A percentile compares a stretch with the other conserved stretches of the same genome.
These are phyloP conservation scores for Hemibagrus guttatus DNA, from an alignment of 2,797 vertebrate species.

Conservation along the genomic window DNA sequence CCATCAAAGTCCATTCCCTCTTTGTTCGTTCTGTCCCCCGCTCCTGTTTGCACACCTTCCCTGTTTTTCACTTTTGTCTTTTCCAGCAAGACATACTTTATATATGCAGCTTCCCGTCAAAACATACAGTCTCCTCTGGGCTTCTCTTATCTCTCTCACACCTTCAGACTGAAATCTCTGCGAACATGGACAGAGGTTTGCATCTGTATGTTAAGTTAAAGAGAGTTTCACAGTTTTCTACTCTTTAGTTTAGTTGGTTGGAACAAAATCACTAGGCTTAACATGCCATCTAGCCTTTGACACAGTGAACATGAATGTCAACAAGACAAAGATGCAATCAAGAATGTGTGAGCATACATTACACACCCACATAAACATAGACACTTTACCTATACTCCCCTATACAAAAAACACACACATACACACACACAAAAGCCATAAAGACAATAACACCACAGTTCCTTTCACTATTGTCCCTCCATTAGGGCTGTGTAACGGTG, in stretches of 20 bases:
- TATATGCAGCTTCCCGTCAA: conserved; percentile 1
- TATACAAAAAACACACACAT: conserved; percentile 15
- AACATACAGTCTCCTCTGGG: conserved; percentile 25
- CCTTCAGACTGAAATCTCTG: conserved; percentile 23
- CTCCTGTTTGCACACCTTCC: conserved; percentile 21
- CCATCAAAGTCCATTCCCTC: conserved; percentile 10
- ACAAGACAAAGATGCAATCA: not conserved
- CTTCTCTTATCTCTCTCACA: conserved; percentile 24
- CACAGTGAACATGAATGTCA: not conserved
- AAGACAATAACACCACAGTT: conserved; percentile 34
- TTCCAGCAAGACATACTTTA: conserved; percentile 36
- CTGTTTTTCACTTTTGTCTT: conserved; percentile 44
- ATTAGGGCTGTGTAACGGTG: conserved; percentile 74
- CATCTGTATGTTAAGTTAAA: not conserved
- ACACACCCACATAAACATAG: conserved; percentile 1
- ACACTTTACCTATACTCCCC: not conserved
- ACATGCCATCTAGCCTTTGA: not conserved
- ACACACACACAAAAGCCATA: not conserved
- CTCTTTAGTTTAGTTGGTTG: not conserved
- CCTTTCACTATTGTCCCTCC: conserved; percentile 46
- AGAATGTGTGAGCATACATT: not conserved
- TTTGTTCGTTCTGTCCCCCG: conserved; percentile 47
- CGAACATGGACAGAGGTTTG: not conserved
- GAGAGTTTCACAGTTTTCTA: not conserved
- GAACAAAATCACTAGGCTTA: conserved; percentile 6